Evolutionary conservation across 2,888 invertebrate species (phyloP).

Genomic region (Halocaridina rubra): DNA sequence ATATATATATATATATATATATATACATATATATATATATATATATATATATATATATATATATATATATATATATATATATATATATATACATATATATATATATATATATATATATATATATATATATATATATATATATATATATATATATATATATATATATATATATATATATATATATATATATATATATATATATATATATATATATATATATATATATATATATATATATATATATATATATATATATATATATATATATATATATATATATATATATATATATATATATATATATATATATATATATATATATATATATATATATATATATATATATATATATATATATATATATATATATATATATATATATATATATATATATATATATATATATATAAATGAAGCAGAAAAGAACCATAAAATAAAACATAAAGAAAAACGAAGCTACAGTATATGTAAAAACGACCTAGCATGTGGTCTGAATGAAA

Average conservation of each 20-base stretch:
- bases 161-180: conserved; percentile 3
- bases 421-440: too few relatives aligned
- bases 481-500: too few relatives aligned
- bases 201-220: conserved; percentile 1
- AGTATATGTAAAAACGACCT: too few relatives aligned
- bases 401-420: background rate
- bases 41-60: conserved; percentile 1
- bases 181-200: conserved; percentile 1
- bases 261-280: conserved; percentile 5
- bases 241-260: conserved; percentile 4
- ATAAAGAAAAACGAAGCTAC: too few relatives aligned
- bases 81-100: background rate
- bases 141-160: background rate
- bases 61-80: conserved; percentile 5
- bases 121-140: conserved; percentile 5
- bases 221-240: conserved; percentile 5
- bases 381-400: background rate
- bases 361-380: background rate
- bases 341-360: background rate
- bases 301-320: background rate
- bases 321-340: background rate
- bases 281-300: background rate
- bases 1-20: background rate
- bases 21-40: conserved; percentile 1
- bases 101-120: background rate